phyloP scores from a whole-genome alignment of 2,797 vertebrate genomes.

The Decapterus maruadsi region DNA sequence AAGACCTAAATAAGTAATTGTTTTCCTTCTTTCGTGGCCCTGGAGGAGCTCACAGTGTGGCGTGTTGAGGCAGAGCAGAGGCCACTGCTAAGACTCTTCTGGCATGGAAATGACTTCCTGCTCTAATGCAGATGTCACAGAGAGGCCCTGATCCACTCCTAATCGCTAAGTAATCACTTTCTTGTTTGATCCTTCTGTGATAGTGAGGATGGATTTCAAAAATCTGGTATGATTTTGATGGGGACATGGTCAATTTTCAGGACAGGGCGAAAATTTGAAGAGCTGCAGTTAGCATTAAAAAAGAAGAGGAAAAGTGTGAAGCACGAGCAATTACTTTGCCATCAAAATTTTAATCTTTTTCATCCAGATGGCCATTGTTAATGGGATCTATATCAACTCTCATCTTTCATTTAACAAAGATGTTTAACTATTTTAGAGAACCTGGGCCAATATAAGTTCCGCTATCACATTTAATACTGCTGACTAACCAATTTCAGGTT shows the following conservation, averaged over 20 bases:
- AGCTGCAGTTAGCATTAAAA: conserved; percentile 14
- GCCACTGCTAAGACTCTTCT: conserved; percentile 57
- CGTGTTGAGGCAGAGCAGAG: conserved; percentile 21
- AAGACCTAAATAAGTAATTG: conserved; percentile 44
- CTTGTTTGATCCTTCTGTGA: conserved; percentile 77
- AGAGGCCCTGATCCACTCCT: conserved; percentile 79
- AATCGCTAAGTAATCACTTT: conserved; percentile 80
- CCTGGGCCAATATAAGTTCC: background rate
- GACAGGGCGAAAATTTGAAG: conserved; percentile 56
- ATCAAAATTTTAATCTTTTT: conserved; percentile 25
- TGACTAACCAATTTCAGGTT: background rate
- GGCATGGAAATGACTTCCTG: conserved; percentile 68
- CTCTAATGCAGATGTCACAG: conserved; percentile 78
- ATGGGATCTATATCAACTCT: conserved; percentile 16
- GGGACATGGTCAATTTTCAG: conserved; percentile 63
- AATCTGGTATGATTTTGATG: conserved; percentile 64
- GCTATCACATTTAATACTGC: background rate
- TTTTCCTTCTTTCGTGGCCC: conserved; percentile 27
- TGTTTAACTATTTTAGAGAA: conserved; percentile 12
- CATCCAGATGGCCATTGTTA: conserved; percentile 31
- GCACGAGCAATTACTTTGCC: background rate
- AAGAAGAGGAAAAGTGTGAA: conserved; percentile 20
- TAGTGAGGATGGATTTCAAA: conserved; percentile 74
- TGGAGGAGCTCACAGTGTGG: conserved; percentile 29
- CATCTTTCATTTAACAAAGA: background rate